These are phyloP conservation scores for Strigamia maritima DNA, from an alignment of 2,888 invertebrate genomes.

Conservation along the genomic window DNA sequence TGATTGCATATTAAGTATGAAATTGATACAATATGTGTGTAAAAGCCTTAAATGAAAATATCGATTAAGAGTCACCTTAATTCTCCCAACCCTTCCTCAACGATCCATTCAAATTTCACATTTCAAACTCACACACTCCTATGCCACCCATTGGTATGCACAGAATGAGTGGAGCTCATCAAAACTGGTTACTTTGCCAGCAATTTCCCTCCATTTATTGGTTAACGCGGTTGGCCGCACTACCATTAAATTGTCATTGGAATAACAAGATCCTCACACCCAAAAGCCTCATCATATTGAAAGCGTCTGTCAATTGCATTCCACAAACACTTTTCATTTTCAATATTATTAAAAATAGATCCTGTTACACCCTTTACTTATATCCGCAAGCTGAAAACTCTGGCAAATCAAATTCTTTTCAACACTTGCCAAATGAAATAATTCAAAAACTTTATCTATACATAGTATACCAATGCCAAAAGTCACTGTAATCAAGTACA, in stretches of 20 bases:
- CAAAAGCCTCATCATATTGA: neutral
- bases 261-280: constrained; percentile 4
- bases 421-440: neutral
- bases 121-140: too few species aligned
- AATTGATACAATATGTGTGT: neutral
- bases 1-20: neutral
- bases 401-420: neutral
- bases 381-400: neutral
- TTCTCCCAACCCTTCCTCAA: neutral
- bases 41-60: neutral
- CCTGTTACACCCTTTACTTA: neutral
- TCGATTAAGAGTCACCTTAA: neutral
- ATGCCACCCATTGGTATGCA: neutral
- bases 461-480: too few species aligned
- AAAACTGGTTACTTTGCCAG: constrained; percentile 4
- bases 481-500: too few species aligned
- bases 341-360: neutral
- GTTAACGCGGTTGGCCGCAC: neutral
- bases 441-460: too few species aligned
- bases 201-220: constrained; percentile 4
- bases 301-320: constrained; percentile 1
- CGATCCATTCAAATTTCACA: too few species aligned
- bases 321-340: constrained; percentile 4
- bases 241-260: constrained; percentile 4
- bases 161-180: constrained; percentile 4